Evolutionary conservation across 2,113 vertebrate genomes (phyloP).

Genomic region (Rutilus rutilus): DNA sequence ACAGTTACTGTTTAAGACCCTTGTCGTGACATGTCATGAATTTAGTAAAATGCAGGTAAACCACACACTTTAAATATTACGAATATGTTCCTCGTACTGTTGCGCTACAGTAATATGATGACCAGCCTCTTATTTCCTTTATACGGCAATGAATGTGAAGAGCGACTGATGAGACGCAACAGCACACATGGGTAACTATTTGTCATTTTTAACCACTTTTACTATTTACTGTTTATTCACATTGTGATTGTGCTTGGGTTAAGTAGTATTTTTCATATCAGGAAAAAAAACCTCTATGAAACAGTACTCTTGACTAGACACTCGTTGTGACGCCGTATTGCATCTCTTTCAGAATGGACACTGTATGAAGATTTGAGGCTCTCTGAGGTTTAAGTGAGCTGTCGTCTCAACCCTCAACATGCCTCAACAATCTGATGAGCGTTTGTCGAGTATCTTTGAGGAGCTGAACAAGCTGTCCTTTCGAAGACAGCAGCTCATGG

Average conservation of each 20-base stretch:
- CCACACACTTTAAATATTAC: slow-evolving; percentile 55
- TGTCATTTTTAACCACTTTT: background rate
- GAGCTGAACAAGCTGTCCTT: slow-evolving; percentile 60
- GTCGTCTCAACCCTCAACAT: slow-evolving; percentile 52
- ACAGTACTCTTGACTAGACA: background rate
- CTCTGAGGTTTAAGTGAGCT: background rate
- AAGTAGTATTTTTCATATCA: background rate
- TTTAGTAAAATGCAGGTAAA: background rate
- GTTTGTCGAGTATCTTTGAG: background rate
- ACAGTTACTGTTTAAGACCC: background rate
- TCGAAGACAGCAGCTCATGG: slow-evolving; percentile 56
- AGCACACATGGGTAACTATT: slow-evolving; percentile 1
- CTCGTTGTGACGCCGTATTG: background rate
- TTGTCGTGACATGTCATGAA: fast-evolving
- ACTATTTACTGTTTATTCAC: background rate
- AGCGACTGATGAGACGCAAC: background rate
- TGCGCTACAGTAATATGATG: background rate
- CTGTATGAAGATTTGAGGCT: background rate
- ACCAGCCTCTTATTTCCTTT: slow-evolving; percentile 21
- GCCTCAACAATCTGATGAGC: slow-evolving; percentile 33
- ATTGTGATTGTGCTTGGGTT: background rate
- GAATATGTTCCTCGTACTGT: slow-evolving; percentile 34
- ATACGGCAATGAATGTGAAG: background rate
- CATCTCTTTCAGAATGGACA: background rate
- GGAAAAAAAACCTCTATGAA: background rate